Evolutionary conservation across 1,140 invertebrate species (phyloP).

Genomic region (Augochlora pura): DNA sequence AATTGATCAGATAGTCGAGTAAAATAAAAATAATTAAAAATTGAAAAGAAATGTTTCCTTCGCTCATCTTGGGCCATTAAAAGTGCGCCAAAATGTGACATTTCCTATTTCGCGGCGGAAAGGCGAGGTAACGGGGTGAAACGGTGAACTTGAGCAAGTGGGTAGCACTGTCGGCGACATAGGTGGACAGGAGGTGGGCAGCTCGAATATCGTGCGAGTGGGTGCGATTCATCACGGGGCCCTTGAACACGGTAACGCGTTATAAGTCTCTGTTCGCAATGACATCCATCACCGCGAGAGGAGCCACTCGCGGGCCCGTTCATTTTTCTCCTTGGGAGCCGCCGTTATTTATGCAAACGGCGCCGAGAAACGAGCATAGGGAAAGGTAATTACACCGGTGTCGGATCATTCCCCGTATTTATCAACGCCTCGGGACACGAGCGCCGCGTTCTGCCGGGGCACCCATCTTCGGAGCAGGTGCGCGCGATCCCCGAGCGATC

Average conservation of each 20-base stretch:
- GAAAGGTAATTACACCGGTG: conserved; percentile 14
- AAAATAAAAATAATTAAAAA: too few relatives aligned
- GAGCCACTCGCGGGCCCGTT: conserved; percentile 43
- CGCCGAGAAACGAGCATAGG: background rate
- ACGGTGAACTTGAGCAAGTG: conserved; percentile 57
- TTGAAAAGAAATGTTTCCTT: too few relatives aligned
- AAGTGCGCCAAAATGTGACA: too few relatives aligned
- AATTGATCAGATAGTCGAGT: too few relatives aligned
- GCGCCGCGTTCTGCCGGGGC: conserved; percentile 43
- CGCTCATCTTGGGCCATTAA: too few relatives aligned
- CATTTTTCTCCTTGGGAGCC: conserved; percentile 11
- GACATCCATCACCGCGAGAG: conserved; percentile 49
- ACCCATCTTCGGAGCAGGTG: conserved; percentile 15
- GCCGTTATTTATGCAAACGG: conserved; percentile 27
- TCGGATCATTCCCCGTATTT: background rate
- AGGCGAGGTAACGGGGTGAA: too few relatives aligned
- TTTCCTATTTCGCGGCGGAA: too few relatives aligned
- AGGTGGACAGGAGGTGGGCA: conserved; percentile 57
- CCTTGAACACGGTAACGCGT: conserved; percentile 48
- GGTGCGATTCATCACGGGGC: conserved; percentile 58
- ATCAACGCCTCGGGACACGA: conserved; percentile 5
- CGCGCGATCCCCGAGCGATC: background rate
- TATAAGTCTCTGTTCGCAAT: conserved; percentile 49
- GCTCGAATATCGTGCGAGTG: conserved; percentile 45
- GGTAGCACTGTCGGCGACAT: conserved; percentile 48